A percentile compares a stretch with the other conserved stretches of the same genome.
These are phyloP conservation scores for Chlamydotis undulata DNA, from an alignment of 2,113 vertebrate species.

Conservation along the genomic window DNA sequence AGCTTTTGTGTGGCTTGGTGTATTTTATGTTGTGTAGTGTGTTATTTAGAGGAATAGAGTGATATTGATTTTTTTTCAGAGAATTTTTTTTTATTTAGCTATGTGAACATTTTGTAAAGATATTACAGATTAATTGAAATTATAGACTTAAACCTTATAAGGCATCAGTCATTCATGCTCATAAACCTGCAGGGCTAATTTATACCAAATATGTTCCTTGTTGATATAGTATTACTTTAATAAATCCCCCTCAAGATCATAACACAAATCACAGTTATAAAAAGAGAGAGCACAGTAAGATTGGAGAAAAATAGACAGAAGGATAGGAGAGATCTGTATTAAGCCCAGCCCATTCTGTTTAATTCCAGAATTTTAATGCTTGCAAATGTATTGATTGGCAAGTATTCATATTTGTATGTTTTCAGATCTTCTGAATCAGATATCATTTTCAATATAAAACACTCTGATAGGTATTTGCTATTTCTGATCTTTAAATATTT, in stretches of 20 bases:
- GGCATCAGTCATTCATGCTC: conserved; percentile 22
- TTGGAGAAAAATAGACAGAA: conserved; percentile 1
- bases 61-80: conserved; percentile 17
- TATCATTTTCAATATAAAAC: conserved; percentile 63
- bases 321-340: not conserved
- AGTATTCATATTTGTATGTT: conserved; percentile 12
- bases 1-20: conserved; percentile 9
- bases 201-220: not conserved
- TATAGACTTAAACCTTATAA: conserved; percentile 27
- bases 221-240: conserved; percentile 5
- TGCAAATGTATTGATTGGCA: conserved; percentile 44
- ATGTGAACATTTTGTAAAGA: conserved; percentile 24
- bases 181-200: conserved; percentile 43
- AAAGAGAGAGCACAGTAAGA: not conserved
- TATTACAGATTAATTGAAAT: conserved; percentile 53
- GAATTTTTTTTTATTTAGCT: not conserved
- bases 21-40: conserved; percentile 22
- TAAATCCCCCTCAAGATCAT: not conserved
- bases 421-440: conserved; percentile 59
- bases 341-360: conserved; percentile 38
- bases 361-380: conserved; percentile 46
- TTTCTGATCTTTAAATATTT: conserved; percentile 70
- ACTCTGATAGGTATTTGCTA: conserved; percentile 50
- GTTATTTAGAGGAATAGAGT: conserved; percentile 46
- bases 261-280: conserved; percentile 23